Base-by-base conservation (phyloP, 2,113 vertebrate genomes). In the Malurus elegans region DNA sequence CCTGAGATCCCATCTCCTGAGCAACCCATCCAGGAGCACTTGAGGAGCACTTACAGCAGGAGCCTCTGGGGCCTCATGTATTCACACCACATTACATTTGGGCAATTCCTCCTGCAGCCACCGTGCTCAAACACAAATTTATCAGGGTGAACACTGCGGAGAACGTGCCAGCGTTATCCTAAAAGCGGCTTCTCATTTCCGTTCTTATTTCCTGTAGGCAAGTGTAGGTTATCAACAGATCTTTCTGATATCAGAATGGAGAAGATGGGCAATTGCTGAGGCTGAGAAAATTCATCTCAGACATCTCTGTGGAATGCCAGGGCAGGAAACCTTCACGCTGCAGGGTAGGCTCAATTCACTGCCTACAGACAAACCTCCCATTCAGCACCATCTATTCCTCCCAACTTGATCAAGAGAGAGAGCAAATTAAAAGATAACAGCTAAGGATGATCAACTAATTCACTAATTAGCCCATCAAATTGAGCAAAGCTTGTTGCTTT, bases 1-100 rank as follows among this genome's bases (percentile, higher is more conserved):
- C 61, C 50, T 34, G 92, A 65, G 90, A 34, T 60, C 50, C 2
- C 56, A 91, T 87, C 92, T 91, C 95, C 95, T 36, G 90, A 94
- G 94, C 91, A 97, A 94, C 79, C 34, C 70, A 10, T 40, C 45
- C 80, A 60, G 76, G 32, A 91, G 88, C 56, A 54, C 53, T 70
- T 44, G 60, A 91, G 53, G 47, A 86, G 75, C 67, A 44, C 66
- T 82, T 47, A 51, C 4, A 60, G 44, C 56, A 60, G 26, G 21
- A 84, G 64, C 38, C 95, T 79, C 79, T 24, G 89, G 57, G 93
- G 44, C 56, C 66, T 14, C 23, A 0, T 5, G 18, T 6, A 50
- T 66, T 91, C 50, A 21, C n/a, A 79, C n/a, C 31, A 47, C 28
- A 1, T 36, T 10, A 31, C 57, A 58, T 69, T 44, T 71, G 67